Evolutionary conservation across 2,888 invertebrate genomes (phyloP).

Genomic region (Asteroscopus sphinx): DNA sequence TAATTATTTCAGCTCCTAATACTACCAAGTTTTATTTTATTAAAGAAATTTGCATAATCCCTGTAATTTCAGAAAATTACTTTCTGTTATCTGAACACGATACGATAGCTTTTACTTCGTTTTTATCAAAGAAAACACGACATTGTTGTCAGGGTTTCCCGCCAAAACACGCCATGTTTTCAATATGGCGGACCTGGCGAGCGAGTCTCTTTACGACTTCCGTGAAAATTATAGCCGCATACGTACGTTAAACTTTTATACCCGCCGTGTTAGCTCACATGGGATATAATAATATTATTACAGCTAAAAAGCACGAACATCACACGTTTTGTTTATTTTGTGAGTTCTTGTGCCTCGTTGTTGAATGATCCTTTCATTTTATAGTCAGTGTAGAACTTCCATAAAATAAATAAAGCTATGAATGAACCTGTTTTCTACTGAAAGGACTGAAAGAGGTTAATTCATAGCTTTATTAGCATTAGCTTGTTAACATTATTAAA

Average conservation of each 20-base stretch:
- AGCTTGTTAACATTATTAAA: no score
- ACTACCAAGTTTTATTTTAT: background rate
- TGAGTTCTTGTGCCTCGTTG: slow-evolving; percentile 11
- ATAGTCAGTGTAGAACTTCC: no score
- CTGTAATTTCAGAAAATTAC: background rate
- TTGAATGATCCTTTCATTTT: no score
- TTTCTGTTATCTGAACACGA: slow-evolving; percentile 9
- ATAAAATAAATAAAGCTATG: no score
- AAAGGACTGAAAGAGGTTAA: no score
- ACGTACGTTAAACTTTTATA: slow-evolving; percentile 86
- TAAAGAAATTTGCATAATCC: background rate
- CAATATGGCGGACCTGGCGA: slow-evolving; percentile 76
- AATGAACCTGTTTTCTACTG: no score
- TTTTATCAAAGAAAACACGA: slow-evolving; percentile 44
- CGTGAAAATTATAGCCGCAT: slow-evolving; percentile 82
- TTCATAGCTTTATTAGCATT: no score
- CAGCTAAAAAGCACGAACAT: slow-evolving; percentile 64
- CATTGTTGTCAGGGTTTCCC: slow-evolving; percentile 63
- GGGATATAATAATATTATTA: slow-evolving; percentile 75
- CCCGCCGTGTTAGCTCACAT: slow-evolving; percentile 67
- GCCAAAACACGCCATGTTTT: slow-evolving; percentile 79
- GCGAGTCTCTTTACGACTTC: slow-evolving; percentile 83
- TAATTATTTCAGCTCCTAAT: background rate
- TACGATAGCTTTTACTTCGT: slow-evolving; percentile 1
- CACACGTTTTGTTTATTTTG: slow-evolving; percentile 57